Evolutionary conservation across 1,140 invertebrate genomes (phyloP), one percentile per base, ranked within the genome.

Genomic region (Procambarus virginalis): DNA sequence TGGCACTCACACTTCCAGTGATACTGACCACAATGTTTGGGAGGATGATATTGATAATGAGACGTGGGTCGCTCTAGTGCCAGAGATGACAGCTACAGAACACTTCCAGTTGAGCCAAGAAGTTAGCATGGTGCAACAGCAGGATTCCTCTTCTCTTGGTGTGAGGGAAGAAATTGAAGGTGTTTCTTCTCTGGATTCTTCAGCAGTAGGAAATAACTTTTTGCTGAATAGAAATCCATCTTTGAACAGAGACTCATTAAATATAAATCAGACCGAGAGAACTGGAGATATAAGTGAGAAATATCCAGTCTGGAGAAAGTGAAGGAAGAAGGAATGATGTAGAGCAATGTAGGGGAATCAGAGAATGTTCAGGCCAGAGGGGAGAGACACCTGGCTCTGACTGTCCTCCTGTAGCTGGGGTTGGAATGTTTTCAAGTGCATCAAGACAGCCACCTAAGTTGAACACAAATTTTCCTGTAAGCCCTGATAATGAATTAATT

Each of bases 301-400:
- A 64, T 51, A 8, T 9, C 68, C 48, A 76, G 17, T 2, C 70
- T 68, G 14, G 45, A 46, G 51, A 86, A 20, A 34, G 12, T 77
- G 70, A 55, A 34, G 17, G 14, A n/a, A 48, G 5, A 48, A 81
- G 10, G 0, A 81, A 22, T 51, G 20, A 9, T n/a, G 9, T 51
- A 34, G 20, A 12, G 14, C 20, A 58, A 10, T n/a, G 17, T 9
- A 20, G 34, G 9, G 49, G 10, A 20, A 2, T 17, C 12, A 10
- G 4, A 8, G 79, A 81, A 34, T n/a, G 22, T n/a, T 58, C 58
- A 60, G 73, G 73, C 10, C 17, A 86, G 34, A 77, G 84, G 75
- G 88, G 88, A 45, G 81, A 89, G 48, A 89, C 88, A 20, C 88
- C 88, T 55, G 88, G 88, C 9, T 89, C 88, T 49, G 88, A 89